Base-by-base conservation (phyloP, 2,888 invertebrate species). In the Monochamus alternatus region DNA sequence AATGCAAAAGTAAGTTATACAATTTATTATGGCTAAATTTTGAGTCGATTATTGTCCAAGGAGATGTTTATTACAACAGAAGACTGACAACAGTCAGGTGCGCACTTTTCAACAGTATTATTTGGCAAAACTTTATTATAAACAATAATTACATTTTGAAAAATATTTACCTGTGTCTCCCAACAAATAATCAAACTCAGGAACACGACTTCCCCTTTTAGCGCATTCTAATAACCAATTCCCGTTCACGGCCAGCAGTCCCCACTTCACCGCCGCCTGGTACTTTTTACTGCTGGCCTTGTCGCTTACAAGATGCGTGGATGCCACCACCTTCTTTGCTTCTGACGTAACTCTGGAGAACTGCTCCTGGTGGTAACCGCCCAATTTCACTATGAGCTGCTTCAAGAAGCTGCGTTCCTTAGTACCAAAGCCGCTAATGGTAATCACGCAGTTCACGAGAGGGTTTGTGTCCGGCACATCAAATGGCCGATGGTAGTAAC, bases 231-330 rank as follows among this genome's bases (percentile, higher is more conserved):
- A 85, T 66, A 97, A 86, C 97, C 97, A 98, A 9, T 92, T 89
- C 9, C 93, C 93, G 0, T 88, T 92, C 0, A 98, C 94, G 1
- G 95, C 95, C 0, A 97, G 97, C 74, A 96, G 89, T 10, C 92
- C 92, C 98, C 98, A 98, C 87, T 95, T 96, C 0, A 94, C 84
- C 0, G 96, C 95, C 0, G 97, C 97, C 58, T 90, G 90, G 86
- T 95, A 95, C 86, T 97, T 98, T 82, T 94, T 95, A 0, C 97
- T 97, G 30, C 90, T 90, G 0, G 95, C 90, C 0, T 90, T 90
- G 5, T 94, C 93, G 79, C 95, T 95, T 3, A 98, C 90, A 0
- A 98, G 90, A 87, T 98, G 95, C 0, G 98, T 97, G 0, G 94
- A 95, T 0, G 93, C 94, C 0, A 90, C 82, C 0, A 93, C 90